These are phyloP conservation scores for Caenorhabditis tropicalis DNA, from an alignment of 1,140 invertebrate genomes.

Conservation along the genomic window DNA sequence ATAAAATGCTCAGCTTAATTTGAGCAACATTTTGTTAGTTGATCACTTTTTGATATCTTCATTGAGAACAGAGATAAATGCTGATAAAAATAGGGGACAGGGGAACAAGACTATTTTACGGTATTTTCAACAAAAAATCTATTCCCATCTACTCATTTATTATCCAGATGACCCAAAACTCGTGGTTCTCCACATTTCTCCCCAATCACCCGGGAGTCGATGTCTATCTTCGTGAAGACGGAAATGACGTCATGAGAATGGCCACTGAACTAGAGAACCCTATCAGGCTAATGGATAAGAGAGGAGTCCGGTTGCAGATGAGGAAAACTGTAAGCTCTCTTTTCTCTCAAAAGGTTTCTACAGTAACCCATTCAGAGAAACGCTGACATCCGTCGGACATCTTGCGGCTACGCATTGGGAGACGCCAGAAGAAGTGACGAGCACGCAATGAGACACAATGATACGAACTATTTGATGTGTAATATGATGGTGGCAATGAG, in stretches of 20 bases:
- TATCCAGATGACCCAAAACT: constrained; percentile 59
- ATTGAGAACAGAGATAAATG: too few species aligned
- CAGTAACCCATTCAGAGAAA: constrained; percentile 46
- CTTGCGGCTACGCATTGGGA: constrained; percentile 52
- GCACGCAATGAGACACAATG: constrained; percentile 19
- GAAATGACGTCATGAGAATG: constrained; percentile 33
- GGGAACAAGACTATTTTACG: too few species aligned
- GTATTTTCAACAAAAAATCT: too few species aligned
- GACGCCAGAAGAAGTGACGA: constrained; percentile 49
- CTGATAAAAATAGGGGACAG: too few species aligned
- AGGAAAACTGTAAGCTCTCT: constrained; percentile 50
- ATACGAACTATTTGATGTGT: constrained; percentile 51
- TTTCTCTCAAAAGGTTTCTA: background rate
- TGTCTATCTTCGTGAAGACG: constrained; percentile 50
- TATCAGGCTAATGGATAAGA: constrained; percentile 52
- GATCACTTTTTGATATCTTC: too few species aligned
- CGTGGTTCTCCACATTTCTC: constrained; percentile 52
- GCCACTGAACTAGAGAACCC: constrained; percentile 51
- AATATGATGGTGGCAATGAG: constrained; percentile 45
- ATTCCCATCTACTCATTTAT: too few species aligned
- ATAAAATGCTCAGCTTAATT: too few species aligned
- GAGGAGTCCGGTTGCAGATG: constrained; percentile 53
- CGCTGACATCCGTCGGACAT: constrained; percentile 26
- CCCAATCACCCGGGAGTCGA: constrained; percentile 54
- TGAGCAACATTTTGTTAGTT: too few species aligned